Conservation (phyloP, 92 coral and sea anemone genomes). For the Micromussa lordhowensis region DNA sequence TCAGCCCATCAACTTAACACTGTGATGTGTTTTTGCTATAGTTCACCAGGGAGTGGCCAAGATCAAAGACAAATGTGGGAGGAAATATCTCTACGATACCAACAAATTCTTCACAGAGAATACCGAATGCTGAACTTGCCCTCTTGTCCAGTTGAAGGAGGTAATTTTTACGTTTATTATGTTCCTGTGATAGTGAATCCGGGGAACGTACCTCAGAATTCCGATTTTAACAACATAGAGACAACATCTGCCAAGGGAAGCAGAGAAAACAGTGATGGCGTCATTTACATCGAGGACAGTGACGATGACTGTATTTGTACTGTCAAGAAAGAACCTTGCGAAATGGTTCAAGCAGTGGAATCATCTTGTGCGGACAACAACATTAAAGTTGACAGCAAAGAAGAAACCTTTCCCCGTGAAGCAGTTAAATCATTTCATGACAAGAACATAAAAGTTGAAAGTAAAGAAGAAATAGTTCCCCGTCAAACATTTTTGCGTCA, state of each 20-base stretch:
- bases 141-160: slow-evolving; percentile 15
- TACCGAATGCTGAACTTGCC: slow-evolving; percentile 50
- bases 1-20: not conserved
- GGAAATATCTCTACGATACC: slow-evolving; percentile 37
- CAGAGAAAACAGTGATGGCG: not conserved
- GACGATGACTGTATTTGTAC: not conserved
- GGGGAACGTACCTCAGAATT: not conserved
- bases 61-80: slow-evolving; percentile 27
- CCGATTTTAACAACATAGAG: not conserved
- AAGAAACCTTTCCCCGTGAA: not conserved
- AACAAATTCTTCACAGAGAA: slow-evolving; percentile 44
- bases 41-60: not conserved
- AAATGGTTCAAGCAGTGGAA: not conserved
- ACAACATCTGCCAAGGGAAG: not conserved
- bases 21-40: not conserved
- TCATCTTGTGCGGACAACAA: not conserved
- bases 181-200: slow-evolving; percentile 35
- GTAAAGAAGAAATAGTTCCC: not conserved
- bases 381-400: not conserved
- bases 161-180: slow-evolving; percentile 36
- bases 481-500: not conserved
- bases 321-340: slow-evolving; percentile 25
- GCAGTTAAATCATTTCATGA: not conserved
- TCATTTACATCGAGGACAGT: slow-evolving; percentile 15
- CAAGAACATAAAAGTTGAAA: not conserved